Conservation (phyloP, 2,888 invertebrate genomes). For the Mesodorylaimus sp. region DNA sequence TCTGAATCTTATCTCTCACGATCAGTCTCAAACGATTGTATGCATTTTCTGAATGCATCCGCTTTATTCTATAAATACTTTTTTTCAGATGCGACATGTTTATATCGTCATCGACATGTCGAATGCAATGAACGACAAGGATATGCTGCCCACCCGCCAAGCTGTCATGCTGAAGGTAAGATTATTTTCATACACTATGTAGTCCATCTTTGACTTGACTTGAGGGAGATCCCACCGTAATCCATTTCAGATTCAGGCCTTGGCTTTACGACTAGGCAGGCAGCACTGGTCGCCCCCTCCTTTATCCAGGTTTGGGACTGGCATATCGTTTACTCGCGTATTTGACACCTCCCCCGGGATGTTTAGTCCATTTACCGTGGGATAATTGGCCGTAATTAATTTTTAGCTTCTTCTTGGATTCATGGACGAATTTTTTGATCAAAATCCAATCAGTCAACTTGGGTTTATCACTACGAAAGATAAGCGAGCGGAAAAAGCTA, state of each 20-base stretch:
- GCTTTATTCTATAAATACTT: background rate
- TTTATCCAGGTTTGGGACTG: background rate
- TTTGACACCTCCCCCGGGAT: background rate
- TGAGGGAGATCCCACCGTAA: no score
- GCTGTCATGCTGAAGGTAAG: slow-evolving; percentile 63
- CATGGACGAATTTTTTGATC: slow-evolving; percentile 89
- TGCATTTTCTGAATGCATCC: no score
- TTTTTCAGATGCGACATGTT: slow-evolving; percentile 67
- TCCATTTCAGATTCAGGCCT: no score
- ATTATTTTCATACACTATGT: background rate
- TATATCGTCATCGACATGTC: slow-evolving; percentile 80
- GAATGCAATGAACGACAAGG: slow-evolving; percentile 78
- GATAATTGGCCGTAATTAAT: background rate
- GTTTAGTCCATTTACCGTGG: background rate
- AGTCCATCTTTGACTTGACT: slow-evolving; percentile 5
- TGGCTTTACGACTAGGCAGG: no score
- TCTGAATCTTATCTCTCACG: no score
- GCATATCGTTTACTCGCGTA: background rate
- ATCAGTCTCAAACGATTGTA: no score
- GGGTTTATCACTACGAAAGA: slow-evolving; percentile 75
- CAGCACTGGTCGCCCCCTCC: no score
- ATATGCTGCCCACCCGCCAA: slow-evolving; percentile 77
- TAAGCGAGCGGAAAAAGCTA: slow-evolving; percentile 77
- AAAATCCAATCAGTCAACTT: slow-evolving; percentile 92
- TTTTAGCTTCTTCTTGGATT: slow-evolving; percentile 57